These are phyloP conservation scores for Papilio elwesi DNA, from an alignment of 2,888 invertebrate genomes.

Conservation along the genomic window DNA sequence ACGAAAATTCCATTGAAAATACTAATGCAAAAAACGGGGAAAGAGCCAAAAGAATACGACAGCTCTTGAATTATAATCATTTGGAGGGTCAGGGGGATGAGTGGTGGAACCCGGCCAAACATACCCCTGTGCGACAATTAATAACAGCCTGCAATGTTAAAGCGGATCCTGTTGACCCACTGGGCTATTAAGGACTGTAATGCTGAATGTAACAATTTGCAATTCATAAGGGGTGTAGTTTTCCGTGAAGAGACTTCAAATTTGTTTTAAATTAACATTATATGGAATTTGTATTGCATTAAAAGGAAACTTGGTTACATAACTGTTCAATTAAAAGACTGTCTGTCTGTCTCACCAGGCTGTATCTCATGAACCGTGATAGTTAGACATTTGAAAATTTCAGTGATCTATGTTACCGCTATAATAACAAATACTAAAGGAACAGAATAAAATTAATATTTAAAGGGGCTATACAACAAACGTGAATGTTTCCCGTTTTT, in stretches of 20 bases:
- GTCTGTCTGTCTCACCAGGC: no score
- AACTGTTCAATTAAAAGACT: no score
- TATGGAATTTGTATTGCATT: not conserved
- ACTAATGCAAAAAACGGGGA: constrained; percentile 15
- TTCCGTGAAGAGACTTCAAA: not conserved
- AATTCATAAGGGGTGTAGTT: constrained; percentile 15
- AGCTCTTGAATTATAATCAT: constrained; percentile 8
- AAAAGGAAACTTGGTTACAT: no score
- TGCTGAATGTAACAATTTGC: not conserved
- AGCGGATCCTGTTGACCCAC: constrained; percentile 27
- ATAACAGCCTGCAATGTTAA: not conserved
- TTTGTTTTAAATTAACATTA: constrained; percentile 5
- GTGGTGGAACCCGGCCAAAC: constrained; percentile 21
- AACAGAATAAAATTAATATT: no score
- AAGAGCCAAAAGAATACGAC: not conserved
- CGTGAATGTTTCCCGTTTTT: no score
- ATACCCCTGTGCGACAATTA: constrained; percentile 7
- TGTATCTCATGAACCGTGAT: no score
- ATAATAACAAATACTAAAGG: no score
- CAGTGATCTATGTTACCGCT: no score
- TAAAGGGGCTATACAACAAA: no score
- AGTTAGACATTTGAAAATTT: no score
- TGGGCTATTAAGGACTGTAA: constrained; percentile 7
- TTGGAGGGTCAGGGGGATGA: not conserved
- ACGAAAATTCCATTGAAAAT: constrained; percentile 1